Evolutionary conservation across 2,888 invertebrate genomes (phyloP).

Genomic region (Mermis nigrescens): DNA sequence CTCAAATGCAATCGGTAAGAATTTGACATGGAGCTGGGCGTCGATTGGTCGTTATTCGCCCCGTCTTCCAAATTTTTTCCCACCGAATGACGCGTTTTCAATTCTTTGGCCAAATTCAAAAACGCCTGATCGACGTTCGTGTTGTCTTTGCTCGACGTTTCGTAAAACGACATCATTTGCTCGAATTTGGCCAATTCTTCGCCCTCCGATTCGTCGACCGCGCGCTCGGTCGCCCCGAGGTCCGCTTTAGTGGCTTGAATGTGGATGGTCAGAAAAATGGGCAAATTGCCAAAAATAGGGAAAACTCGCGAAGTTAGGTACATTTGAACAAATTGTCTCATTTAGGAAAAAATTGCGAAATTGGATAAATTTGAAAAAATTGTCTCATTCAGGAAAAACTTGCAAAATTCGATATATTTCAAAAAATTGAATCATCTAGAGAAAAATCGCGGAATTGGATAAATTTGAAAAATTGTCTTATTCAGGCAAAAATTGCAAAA

Average conservation of each 20-base stretch:
- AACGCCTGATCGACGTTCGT: slow-evolving; percentile 75
- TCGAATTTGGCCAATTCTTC: slow-evolving; percentile 64
- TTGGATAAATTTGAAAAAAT: too few relatives aligned
- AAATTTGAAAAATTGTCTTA: too few relatives aligned
- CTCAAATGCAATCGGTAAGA: not conserved
- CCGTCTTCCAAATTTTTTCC: slow-evolving; percentile 9
- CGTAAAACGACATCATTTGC: slow-evolving; percentile 64
- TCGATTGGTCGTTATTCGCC: not conserved
- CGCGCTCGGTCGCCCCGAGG: slow-evolving; percentile 49
- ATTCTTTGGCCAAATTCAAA: slow-evolving; percentile 59
- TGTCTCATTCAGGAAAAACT: too few relatives aligned
- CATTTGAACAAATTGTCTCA: too few relatives aligned
- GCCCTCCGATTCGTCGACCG: slow-evolving; percentile 66
- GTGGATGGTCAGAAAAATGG: not conserved
- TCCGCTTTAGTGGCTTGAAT: slow-evolving; percentile 60
- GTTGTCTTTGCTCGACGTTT: slow-evolving; percentile 75
- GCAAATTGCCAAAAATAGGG: too few relatives aligned
- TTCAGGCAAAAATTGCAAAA: too few relatives aligned
- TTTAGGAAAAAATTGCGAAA: too few relatives aligned
- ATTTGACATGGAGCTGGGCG: not conserved
- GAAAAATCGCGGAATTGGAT: too few relatives aligned
- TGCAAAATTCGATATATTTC: too few relatives aligned
- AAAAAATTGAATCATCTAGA: too few relatives aligned
- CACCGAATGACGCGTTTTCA: slow-evolving; percentile 43
- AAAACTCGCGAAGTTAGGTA: too few relatives aligned